These are phyloP conservation scores for Forbesichthys agassizii DNA, from an alignment of 2,113 vertebrate species.

Conservation along the genomic window DNA sequence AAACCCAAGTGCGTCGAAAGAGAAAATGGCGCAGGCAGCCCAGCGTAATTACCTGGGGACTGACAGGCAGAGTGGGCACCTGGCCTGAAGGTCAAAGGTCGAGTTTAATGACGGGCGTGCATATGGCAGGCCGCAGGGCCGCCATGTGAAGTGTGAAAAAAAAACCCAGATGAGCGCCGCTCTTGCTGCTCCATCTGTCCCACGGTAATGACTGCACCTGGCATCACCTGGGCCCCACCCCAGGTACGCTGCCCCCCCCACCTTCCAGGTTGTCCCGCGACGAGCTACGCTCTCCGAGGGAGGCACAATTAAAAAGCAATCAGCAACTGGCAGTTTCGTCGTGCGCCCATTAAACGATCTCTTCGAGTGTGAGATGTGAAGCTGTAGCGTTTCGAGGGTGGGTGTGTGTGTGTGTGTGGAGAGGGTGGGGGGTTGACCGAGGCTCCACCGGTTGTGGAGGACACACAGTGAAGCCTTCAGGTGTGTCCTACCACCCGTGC, in stretches of 20 bases:
- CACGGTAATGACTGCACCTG: conserved; percentile 73
- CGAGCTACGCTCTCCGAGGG: conserved; percentile 18
- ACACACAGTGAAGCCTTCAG: conserved; percentile 38
- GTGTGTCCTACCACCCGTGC: conserved; percentile 8
- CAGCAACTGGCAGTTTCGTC: conserved; percentile 46
- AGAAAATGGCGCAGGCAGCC: conserved; percentile 14
- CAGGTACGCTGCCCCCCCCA: conserved; percentile 7
- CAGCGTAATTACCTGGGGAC: conserved; percentile 54
- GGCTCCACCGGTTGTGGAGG: conserved; percentile 4
- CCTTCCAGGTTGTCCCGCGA: conserved; percentile 43
- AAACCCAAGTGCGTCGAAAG: background rate
- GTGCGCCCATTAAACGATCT: conserved; percentile 68
- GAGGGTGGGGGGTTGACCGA: conserved; percentile 16
- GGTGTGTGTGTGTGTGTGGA: conserved; percentile 18
- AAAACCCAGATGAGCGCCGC: conserved; percentile 29
- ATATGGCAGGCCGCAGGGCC: conserved; percentile 64
- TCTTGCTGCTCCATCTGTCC: conserved; percentile 71
- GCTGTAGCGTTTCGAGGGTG: conserved; percentile 14
- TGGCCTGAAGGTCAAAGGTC: conserved; percentile 58
- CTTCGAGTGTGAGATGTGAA: conserved; percentile 45
- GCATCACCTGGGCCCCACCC: conserved; percentile 44
- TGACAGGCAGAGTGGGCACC: conserved; percentile 33
- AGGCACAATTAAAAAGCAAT: conserved; percentile 69
- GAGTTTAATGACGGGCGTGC: conserved; percentile 70
- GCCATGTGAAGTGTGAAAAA: conserved; percentile 39